Percentiles rank a stretch among this genome's conserved stretches.
Conservation (phyloP, 92 coral and sea anemone species). For the Epizoanthus rinbou region DNA sequence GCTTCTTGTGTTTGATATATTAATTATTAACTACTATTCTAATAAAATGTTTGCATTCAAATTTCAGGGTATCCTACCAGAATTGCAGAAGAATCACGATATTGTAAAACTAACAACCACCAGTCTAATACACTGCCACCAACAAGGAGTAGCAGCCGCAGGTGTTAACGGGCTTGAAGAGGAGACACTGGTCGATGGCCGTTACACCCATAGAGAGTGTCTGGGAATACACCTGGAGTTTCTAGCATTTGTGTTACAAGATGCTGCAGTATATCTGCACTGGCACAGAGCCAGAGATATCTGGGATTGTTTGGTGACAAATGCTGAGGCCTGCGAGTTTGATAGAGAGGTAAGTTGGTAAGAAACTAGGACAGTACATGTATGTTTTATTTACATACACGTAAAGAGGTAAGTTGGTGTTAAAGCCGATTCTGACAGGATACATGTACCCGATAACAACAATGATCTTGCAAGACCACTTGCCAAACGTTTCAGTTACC, state of each 20-base stretch:
- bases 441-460: too few species aligned
- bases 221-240: slow-evolving; percentile 73
- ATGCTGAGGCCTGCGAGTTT: slow-evolving; percentile 77
- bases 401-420: too few species aligned
- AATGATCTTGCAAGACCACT: too few species aligned
- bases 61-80: slow-evolving; percentile 81
- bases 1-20: too few species aligned
- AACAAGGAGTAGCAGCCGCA: slow-evolving; percentile 70
- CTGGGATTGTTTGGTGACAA: slow-evolving; percentile 82
- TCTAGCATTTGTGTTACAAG: slow-evolving; percentile 83
- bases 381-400: neutral
- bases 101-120: slow-evolving; percentile 79
- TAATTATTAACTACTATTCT: too few species aligned
- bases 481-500: too few species aligned
- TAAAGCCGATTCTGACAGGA: too few species aligned
- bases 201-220: slow-evolving; percentile 76
- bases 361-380: neutral
- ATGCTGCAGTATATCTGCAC: slow-evolving; percentile 77
- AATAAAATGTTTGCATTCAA: too few species aligned
- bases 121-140: slow-evolving; percentile 86
- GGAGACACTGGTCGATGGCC: slow-evolving; percentile 84
- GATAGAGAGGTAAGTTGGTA: slow-evolving; percentile 72
- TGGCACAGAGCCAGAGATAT: slow-evolving; percentile 89
- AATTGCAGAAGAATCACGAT: slow-evolving; percentile 78
- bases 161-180: slow-evolving; percentile 63